Percentiles rank a stretch among this genome's conserved stretches.
phyloP scores from a whole-genome alignment of 2,113 vertebrate genomes.

The Sorex araneus region DNA sequence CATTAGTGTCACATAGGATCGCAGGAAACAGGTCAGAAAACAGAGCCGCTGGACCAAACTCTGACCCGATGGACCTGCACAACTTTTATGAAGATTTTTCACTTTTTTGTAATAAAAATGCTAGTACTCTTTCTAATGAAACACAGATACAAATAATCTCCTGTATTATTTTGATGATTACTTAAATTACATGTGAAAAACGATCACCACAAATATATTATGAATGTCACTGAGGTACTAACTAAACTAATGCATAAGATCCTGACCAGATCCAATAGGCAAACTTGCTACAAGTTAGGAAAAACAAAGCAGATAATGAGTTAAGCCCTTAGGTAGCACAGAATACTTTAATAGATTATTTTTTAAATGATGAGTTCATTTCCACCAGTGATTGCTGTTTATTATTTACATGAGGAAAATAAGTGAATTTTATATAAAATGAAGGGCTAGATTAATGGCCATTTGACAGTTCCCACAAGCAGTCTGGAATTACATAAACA shows the following conservation, averaged over 20 bases:
- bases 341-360: background rate
- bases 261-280: fast-evolving
- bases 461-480: background rate
- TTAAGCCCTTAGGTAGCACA: too few relatives aligned
- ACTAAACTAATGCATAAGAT: background rate
- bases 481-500: background rate
- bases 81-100: background rate
- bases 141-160: background rate
- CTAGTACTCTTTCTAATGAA: background rate
- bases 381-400: background rate
- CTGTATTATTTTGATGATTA: background rate
- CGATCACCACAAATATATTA: background rate
- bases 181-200: background rate
- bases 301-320: background rate
- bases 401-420: background rate
- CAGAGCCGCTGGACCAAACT: background rate
- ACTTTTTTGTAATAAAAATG: background rate
- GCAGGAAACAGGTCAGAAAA: background rate
- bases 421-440: background rate
- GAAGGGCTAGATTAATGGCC: background rate
- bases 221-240: background rate
- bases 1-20: background rate
- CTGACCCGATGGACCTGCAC: background rate
- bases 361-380: background rate
- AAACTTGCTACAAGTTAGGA: background rate